Evolutionary conservation across 2,888 invertebrate species (phyloP).

Genomic region (Nomada fucata): DNA sequence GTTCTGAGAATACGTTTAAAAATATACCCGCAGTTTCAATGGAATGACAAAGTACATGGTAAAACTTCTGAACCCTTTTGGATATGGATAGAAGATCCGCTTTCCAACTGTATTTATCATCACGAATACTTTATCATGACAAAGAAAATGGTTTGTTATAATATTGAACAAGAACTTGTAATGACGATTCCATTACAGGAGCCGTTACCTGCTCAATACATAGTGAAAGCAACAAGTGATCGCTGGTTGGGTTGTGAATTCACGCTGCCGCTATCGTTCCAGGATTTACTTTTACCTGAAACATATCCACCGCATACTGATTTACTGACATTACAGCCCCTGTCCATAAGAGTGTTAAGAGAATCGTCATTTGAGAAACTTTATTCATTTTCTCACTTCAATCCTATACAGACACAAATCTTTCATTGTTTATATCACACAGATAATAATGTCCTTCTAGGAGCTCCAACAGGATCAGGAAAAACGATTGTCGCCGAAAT

Average conservation of each 20-base stretch:
- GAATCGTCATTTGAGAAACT: slow-evolving; percentile 91
- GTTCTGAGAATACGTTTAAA: slow-evolving; percentile 93
- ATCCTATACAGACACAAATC: slow-evolving; percentile 99
- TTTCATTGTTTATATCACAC: slow-evolving; percentile 98
- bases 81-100: slow-evolving; percentile 99
- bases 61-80: slow-evolving; percentile 96
- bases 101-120: slow-evolving; percentile 97
- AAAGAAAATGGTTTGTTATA: slow-evolving; percentile 87
- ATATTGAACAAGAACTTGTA: slow-evolving; percentile 92
- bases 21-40: slow-evolving; percentile 91
- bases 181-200: slow-evolving; percentile 98
- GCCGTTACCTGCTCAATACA: slow-evolving; percentile 96
- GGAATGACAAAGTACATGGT: slow-evolving; percentile 96
- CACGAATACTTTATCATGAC: slow-evolving; percentile 95
- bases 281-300: slow-evolving; percentile 95
- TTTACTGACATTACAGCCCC: slow-evolving; percentile 94
- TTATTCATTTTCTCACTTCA: slow-evolving; percentile 97
- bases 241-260: slow-evolving; percentile 89
- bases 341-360: slow-evolving; percentile 93
- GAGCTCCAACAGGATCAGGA: slow-evolving; percentile 98
- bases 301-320: slow-evolving; percentile 97
- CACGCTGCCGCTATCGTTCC: slow-evolving; percentile 89
- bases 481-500: slow-evolving; percentile 99
- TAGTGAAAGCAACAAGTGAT: slow-evolving; percentile 94
- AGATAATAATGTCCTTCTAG: slow-evolving; percentile 95